Evolutionary conservation across 2,888 invertebrate genomes (phyloP), one percentile per base, ranked within the genome.

Genomic region (Sarcophaga variegata): DNA sequence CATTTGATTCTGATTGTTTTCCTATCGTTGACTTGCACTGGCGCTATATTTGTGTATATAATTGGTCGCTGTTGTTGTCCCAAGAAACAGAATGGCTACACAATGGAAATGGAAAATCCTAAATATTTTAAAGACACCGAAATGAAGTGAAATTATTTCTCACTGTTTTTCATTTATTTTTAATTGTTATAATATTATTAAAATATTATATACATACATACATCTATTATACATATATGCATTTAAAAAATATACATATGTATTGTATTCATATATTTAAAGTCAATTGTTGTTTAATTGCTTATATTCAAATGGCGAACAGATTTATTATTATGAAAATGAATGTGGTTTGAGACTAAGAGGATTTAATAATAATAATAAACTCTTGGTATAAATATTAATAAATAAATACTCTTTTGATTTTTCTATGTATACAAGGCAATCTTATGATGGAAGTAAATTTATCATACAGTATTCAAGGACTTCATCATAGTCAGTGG

Each of bases 1-100:
- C 82, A 79, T 66, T 79, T 78, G 12, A 64, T 82, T 14, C 75
- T 82, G 17, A n/a, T 82, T n/a, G 14, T 37, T 22, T 71, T 78
- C 25, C 17, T 75, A 17, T 22, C 82, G 3, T 0, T 45, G 1
- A 69, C 54, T 0, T 64, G 70, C 12, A 2, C 62, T 27, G 4
- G 78, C 0, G 75, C 78, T 20, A 60, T 82, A n/a, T 49, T 49
- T 12, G 22, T 64, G 0, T 75, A 75, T 25, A 3, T 70, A 2
- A 4, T 79, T 25, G 4, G 62, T 4, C 70, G 63, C 66, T 78
- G 59, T 71, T 71, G 54, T 47, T 59, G 10, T 20, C n/a, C 0
- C 4, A 66, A 47, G 10, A 47, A 60, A 63, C 14, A 5, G 2
- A 45, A 76, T 1, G 17, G 6, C 0, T 67, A 14, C 17, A 12